phyloP scores from a whole-genome alignment of 1,140 invertebrate species.

The Caenorhabditis briggsae region DNA sequence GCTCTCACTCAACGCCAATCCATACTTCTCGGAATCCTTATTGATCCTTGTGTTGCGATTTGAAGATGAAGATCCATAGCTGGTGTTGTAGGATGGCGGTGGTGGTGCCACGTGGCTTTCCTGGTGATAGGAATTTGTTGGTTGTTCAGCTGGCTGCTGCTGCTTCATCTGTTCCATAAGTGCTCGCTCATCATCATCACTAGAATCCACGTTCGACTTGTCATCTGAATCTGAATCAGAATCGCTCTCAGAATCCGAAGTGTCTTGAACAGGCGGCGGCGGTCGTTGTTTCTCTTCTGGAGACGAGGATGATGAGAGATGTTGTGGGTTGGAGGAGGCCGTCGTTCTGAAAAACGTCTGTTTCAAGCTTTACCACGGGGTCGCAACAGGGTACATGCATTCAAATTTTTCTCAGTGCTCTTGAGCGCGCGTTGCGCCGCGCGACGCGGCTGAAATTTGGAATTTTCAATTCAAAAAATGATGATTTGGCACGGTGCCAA shows the following conservation, averaged over 20 bases:
- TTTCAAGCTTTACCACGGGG: too few relatives aligned
- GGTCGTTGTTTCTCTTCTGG: slow-evolving; percentile 6
- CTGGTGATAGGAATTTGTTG: background rate
- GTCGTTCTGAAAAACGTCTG: background rate
- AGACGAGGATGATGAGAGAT: background rate
- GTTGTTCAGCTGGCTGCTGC: background rate
- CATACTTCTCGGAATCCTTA: background rate
- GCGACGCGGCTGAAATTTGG: too few relatives aligned
- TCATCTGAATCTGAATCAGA: slow-evolving; percentile 12
- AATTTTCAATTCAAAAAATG: too few relatives aligned
- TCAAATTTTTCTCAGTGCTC: too few relatives aligned
- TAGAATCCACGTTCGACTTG: slow-evolving; percentile 8
- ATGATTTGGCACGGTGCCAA: too few relatives aligned
- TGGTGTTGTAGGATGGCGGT: too few relatives aligned
- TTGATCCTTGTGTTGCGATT: background rate
- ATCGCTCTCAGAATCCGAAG: slow-evolving; percentile 22
- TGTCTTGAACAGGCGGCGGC: background rate
- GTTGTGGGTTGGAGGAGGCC: background rate
- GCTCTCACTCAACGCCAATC: slow-evolving; percentile 8
- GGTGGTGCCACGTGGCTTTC: too few relatives aligned
- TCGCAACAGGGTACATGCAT: too few relatives aligned
- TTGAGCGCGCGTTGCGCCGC: too few relatives aligned
- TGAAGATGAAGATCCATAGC: background rate
- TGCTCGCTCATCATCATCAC: slow-evolving; percentile 27
- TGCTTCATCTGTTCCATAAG: slow-evolving; percentile 25